Evolutionary conservation across 2,888 invertebrate genomes (phyloP).

Genomic region (Noctua comes): DNA sequence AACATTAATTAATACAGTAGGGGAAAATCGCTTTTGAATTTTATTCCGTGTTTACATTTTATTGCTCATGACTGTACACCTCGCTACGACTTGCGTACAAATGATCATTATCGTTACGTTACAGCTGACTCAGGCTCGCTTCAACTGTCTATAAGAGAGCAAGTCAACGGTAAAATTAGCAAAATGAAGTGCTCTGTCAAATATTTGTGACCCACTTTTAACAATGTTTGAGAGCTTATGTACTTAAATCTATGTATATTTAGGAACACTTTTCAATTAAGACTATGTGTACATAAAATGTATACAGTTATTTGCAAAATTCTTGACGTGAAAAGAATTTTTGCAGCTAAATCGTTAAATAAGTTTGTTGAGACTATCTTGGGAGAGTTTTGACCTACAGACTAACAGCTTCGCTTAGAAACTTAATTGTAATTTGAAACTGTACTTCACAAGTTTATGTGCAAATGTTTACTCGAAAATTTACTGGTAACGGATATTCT

Average conservation of each 20-base stretch:
- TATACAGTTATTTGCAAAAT: slow-evolving; percentile 38
- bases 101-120: slow-evolving; percentile 2
- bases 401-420: slow-evolving; percentile 30
- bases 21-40: not conserved
- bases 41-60: not conserved
- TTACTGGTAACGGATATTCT: not conserved
- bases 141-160: slow-evolving; percentile 43
- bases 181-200: slow-evolving; percentile 63
- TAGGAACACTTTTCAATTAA: slow-evolving; percentile 62
- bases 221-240: slow-evolving; percentile 54
- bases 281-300: slow-evolving; percentile 42
- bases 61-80: not conserved
- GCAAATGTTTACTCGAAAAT: slow-evolving; percentile 17
- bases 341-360: slow-evolving; percentile 34
- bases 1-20: not conserved
- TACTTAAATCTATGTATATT: slow-evolving; percentile 48
- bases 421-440: slow-evolving; percentile 40
- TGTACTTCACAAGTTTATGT: slow-evolving; percentile 22
- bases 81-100: not conserved
- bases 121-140: slow-evolving; percentile 1
- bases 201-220: slow-evolving; percentile 66
- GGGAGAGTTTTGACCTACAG: slow-evolving; percentile 37
- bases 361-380: slow-evolving; percentile 36
- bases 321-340: slow-evolving; percentile 23
- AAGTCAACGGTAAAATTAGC: slow-evolving; percentile 65